Percentiles rank a stretch among this genome's conserved stretches.
These are phyloP conservation scores for Oikopleura dioica DNA, from an alignment of 23 tunicate genomes.

Conservation along the genomic window DNA sequence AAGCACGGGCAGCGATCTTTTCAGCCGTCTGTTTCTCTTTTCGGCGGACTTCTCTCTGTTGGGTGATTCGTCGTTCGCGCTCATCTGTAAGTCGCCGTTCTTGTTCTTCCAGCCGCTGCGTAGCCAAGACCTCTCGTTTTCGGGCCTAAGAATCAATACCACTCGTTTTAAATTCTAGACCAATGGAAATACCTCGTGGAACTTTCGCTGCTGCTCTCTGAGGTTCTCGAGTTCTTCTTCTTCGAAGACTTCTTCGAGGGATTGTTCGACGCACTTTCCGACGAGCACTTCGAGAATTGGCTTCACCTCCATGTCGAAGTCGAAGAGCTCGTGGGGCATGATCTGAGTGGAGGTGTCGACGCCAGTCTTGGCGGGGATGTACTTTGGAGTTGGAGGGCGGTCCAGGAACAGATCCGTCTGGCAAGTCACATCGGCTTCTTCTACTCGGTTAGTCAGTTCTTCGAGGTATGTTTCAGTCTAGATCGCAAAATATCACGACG, in stretches of 20 bases:
- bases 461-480: conserved; percentile 81
- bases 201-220: conserved; percentile 69
- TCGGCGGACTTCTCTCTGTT: conserved; percentile 55
- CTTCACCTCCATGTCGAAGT: conserved; percentile 78
- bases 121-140: conserved; percentile 72
- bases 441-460: conserved; percentile 67
- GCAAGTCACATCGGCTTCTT: conserved; percentile 79
- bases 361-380: conserved; percentile 83
- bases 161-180: too few species aligned
- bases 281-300: conserved; percentile 89
- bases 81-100: conserved; percentile 81
- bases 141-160: too few species aligned
- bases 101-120: conserved; percentile 80
- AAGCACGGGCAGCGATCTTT: conserved; percentile 93
- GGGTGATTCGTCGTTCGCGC: conserved; percentile 54
- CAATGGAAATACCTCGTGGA: too few species aligned
- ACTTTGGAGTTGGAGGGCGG: conserved; percentile 74
- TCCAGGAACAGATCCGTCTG: conserved; percentile 84
- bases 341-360: conserved; percentile 74
- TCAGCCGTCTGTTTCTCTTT: conserved; percentile 88
- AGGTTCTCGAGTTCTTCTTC: conserved; percentile 81
- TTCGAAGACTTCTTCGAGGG: conserved; percentile 63
- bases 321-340: conserved; percentile 55
- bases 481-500: too few species aligned
- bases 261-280: conserved; percentile 82